Evolutionary conservation across 2,797 vertebrate genomes (phyloP), one percentile per base, ranked within the genome.

Genomic region (Liparis tanakae): DNA sequence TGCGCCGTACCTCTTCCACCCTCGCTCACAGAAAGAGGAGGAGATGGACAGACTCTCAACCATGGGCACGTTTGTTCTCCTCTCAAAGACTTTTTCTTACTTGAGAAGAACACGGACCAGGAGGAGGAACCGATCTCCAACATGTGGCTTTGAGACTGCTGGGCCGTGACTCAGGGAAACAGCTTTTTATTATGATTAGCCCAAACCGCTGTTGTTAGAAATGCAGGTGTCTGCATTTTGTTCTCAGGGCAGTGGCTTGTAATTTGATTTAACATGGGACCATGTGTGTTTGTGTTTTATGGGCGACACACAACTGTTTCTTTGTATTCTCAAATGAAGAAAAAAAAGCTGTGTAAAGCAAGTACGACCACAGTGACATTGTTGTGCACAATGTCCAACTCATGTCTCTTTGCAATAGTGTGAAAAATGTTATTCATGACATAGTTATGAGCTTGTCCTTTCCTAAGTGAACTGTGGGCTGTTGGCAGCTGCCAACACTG

Each of bases 11-110:
- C 65, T 78, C 36, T 61, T 73, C 72, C 80, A 67, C 78, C 70
- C 81, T 79, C 74, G 72, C 72, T 79, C 69, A 81, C 41, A 70
- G 57, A 79, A 77, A 84, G 75, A 74, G 79, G 66, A 87, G 87
- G 61, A 75, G 70, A 77, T 71, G 46, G 33, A 79, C 55, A 50
- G 48, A 72, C 67, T 57, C 61, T 70, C 51, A 56, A 73, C 43
- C 43, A 61, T 65, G 56, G 60, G 79, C 65, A 85, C 67, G 77
- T 84, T 86, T 82, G 25, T 81, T 78, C 72, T 86, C 76, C 70
- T 72, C 80, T 81, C 84, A 50, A 84, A 30, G 70, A 75, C 55
- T 17, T 67, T 53, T 54, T 39, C 46, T 66, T 25, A 66, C 64
- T 67, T 51, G 15, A 68, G 78, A 80, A 33, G 54, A 77, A 69